These are phyloP conservation scores for Pachyuromys duprasi DNA, from an alignment of 2,797 vertebrate genomes.

Conservation along the genomic window DNA sequence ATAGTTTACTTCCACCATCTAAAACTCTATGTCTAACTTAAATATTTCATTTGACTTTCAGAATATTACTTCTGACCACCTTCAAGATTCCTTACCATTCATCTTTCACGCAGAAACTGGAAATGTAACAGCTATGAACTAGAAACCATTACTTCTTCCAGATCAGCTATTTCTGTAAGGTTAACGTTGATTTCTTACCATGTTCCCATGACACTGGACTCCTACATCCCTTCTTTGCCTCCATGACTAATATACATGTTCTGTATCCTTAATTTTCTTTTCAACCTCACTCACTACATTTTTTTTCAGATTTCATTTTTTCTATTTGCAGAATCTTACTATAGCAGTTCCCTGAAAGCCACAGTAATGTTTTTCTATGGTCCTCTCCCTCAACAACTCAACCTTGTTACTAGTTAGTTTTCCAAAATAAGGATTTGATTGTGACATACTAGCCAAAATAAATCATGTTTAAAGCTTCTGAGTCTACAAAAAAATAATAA, in stretches of 20 bases:
- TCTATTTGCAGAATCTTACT: neutral
- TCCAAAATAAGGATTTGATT: neutral
- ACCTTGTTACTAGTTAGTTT: neutral
- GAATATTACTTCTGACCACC: neutral
- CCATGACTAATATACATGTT: neutral
- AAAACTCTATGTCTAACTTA: neutral
- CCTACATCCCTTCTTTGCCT: neutral
- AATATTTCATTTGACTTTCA: neutral
- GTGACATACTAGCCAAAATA: neutral
- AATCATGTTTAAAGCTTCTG: neutral
- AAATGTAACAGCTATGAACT: neutral
- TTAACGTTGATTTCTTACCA: neutral
- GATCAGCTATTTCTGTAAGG: neutral
- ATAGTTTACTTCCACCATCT: neutral
- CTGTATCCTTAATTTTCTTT: neutral
- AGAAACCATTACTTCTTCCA: neutral
- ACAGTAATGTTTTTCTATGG: neutral
- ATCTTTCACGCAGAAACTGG: neutral
- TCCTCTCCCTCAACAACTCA: neutral
- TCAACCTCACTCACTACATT: too few relatives aligned
- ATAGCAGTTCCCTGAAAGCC: neutral
- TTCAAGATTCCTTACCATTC: neutral
- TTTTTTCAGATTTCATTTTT: neutral
- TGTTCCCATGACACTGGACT: neutral
- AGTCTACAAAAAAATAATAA: neutral